Evolutionary conservation across 2,888 invertebrate genomes (phyloP).

Genomic region (Cyrtodaria siliqua): DNA sequence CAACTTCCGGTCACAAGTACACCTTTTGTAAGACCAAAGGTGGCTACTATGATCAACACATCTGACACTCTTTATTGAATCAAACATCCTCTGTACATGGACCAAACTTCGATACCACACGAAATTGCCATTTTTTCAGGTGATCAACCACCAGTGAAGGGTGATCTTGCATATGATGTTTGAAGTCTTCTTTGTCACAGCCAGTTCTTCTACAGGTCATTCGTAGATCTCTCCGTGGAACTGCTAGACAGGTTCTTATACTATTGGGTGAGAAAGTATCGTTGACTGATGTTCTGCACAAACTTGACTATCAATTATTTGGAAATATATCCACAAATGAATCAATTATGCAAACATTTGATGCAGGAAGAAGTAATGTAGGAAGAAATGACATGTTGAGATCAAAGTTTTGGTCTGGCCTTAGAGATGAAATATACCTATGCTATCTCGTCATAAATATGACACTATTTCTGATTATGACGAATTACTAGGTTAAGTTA

Average conservation of each 20-base stretch:
- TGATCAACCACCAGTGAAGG: conserved; percentile 9
- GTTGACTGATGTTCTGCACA: conserved; percentile 7
- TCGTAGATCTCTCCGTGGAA: too few species aligned
- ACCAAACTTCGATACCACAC: too few species aligned
- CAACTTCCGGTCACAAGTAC: too few species aligned
- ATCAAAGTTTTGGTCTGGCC: too few species aligned
- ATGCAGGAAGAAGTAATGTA: conserved; percentile 5
- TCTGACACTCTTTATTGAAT: too few species aligned
- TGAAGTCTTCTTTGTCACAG: not conserved
- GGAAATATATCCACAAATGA: conserved; percentile 24
- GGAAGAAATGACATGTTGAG: not conserved
- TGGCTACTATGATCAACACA: too few species aligned
- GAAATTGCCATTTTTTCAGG: conserved; percentile 13
- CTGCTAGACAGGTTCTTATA: too few species aligned
- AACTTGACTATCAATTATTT: conserved; percentile 34
- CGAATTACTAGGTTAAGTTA: conserved; percentile 16
- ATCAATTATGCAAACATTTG: conserved; percentile 29
- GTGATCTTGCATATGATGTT: conserved; percentile 25
- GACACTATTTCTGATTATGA: conserved; percentile 9
- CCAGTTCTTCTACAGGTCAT: too few species aligned
- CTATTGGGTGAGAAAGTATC: not conserved
- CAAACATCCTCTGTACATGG: too few species aligned
- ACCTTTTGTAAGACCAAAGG: too few species aligned
- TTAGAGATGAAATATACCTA: too few species aligned
- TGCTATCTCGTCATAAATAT: too few species aligned